Evolutionary conservation across 2,888 invertebrate species (phyloP), one percentile per base, ranked within the genome.

Genomic region (Pristionchus mayeri): DNA sequence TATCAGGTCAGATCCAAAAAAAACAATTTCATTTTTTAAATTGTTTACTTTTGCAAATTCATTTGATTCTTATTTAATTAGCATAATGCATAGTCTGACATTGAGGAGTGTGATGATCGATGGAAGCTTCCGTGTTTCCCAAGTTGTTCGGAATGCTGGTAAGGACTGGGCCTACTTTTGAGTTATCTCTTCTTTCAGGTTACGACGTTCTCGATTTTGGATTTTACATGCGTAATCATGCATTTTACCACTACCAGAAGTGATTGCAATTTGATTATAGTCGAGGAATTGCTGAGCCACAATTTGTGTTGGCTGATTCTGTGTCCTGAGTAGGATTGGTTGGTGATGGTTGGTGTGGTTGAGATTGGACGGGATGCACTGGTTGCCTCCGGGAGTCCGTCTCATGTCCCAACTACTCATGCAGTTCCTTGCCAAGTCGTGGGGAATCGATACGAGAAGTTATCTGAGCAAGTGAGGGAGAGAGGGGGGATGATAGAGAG

Each of bases 121-220:
- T 16, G 89, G 86, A 2, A 87, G 87, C 60, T 87, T 83, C 24
- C 85, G 88, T 18, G 86, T 87, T 4, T 87, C 88, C 0, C 86
- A 87, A 48, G 79, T 89, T 16, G 88, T 89, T 9, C 50, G 86
- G 27, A 82, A 84, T 44, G 87, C 87, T 11, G 71, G 71, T 71
- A 7, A n/a, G n/a, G n/a, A n/a, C n/a, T n/a, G n/a, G n/a, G n/a
- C n/a, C n/a, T n/a, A n/a, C n/a, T n/a, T n/a, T n/a, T n/a, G n/a
- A n/a, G n/a, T n/a, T n/a, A n/a, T n/a, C n/a, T n/a, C n/a, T n/a
- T n/a, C n/a, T 11, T n/a, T 71, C 21, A 71, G 89, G 89, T 30
- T 89, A 87, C 63, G 89, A 89, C 63, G 89, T 89, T 2, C 79
- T 89, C 18, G 89, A 89, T 76, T 18, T 89, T 0, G 86, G 86